Base-by-base conservation (phyloP, 30 jellyfish, hydroid and myxozoan species). In the Sanderia malayensis region DNA sequence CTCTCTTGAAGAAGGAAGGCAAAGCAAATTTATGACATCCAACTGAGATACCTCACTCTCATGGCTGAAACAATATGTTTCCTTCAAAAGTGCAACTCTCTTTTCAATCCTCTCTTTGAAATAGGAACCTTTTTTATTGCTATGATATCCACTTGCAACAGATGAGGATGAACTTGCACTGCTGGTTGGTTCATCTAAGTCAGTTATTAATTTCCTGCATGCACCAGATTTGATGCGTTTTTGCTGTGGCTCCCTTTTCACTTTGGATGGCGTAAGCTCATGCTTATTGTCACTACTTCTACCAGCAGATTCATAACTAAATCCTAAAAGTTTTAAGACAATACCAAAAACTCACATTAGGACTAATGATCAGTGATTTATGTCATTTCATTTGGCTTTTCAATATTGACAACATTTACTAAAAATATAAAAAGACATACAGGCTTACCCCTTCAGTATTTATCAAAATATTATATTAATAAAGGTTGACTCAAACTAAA, bases 201-300 rank as follows among this genome's bases (percentile, higher is more conserved):
- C 73, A 19, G 49, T 4, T 61, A 61, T 61, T 47, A 61, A 61
- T 21, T 10, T 61, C 10, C 73, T 61, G 73, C 73, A 28, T 61
- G 47, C 73, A 4, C 2, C 73, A 61, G 73, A 61, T 61, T 61
- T 61, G 52, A 26, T 28, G 22, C 73, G 49, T 28, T 61, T 27
- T 61, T 4, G 73, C 53, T 61, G 73, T 61, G 73, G 53, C 73
- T 61, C 73, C 73, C 24, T 61, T 28, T 61, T 61, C 73, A 21
- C 73, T 61, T 61, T 29, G 53, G 73, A 61, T 61, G 73, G 73
- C 53, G 73, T 61, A 61, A 61, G 73, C 53, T 61, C 73, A 26
- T 61, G 73, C 28, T 61, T 61, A 26, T 28, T 61, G 49, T 26
- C 53, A 61, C 73, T 26, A 59, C 44, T 61, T 61, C 73, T 61